Evolutionary conservation across 2,797 vertebrate species (phyloP), one percentile per base, ranked within the genome.

Genomic region (Cichlasoma orientale): DNA sequence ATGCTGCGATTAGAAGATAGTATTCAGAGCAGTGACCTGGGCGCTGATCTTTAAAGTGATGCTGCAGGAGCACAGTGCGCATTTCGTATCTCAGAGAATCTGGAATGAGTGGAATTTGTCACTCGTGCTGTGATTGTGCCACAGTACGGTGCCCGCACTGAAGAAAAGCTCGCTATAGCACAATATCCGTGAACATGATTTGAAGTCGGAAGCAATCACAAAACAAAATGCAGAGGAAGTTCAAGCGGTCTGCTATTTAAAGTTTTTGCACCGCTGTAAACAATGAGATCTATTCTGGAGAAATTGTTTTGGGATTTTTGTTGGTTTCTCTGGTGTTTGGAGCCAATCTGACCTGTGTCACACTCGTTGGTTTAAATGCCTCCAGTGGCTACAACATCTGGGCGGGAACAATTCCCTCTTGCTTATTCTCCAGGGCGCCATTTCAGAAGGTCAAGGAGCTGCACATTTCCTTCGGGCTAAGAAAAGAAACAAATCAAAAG

Each of bases 351-450:
- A 87, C 80, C 84, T 5, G 57, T 77, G 75, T 90, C 83, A 77
- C 69, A n/a, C 86, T 88, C 84, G 86, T 83, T 83, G 68, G 89
- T 93, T 87, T 77, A 84, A 90, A 88, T 87, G 83, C 68, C 80
- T 83, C 71, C 79, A 88, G 92, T 90, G 75, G 80, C n/a, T 88
- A 81, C 79, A 89, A 89, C 92, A 93, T 91, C 90, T 92, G 93
- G 85, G 72, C 53, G 69, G 82, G 61, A 38, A 77, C 38, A 70
- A 66, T 82, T 86, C 69, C 69, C 83, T 72, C 75, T 87, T 56
- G 74, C 58, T 79, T 82, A 79, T 83, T 90, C 92, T 85, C 89
- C 53, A 23, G 75, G 3, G 89, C 33, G 38, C 80, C 53, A 41
- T 91, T 90, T 82, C 63, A 76, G 55, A 78, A 89, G 77, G 87